Evolutionary conservation across 2,113 vertebrate species (phyloP), one percentile per base, ranked within the genome.

Genomic region (Suncus etruscus): DNA sequence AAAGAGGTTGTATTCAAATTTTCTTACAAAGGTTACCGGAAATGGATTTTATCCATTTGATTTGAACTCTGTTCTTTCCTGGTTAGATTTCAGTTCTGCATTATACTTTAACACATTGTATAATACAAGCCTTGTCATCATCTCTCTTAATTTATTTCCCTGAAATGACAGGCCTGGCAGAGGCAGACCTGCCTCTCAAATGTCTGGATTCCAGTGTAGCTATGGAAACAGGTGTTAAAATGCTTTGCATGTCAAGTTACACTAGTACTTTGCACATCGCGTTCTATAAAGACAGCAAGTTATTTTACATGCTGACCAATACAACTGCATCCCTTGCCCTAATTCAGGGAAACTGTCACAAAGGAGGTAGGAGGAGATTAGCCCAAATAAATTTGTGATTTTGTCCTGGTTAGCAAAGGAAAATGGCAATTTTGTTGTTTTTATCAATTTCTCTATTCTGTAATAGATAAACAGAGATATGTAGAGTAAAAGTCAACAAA

Each of bases 161-260:
- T 97, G 97, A 97, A 98, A 98, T 98, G 97, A 98, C 97, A 98
- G 95, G 89, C 89, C 97, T 98, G 97, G 97, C 95, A 97, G 97
- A 98, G 96, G 96, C 97, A 97, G 96, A 78, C 91, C 97, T 95
- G 97, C 96, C 97, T 97, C 97, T 98, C 97, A 96, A 96, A 98
- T 98, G 96, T 98, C 98, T 98, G 97, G 97, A 98, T 98, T 97
- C 97, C 97, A 94, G 96, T 94, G 98, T 98, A 98, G 96, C 98
- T 98, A 98, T 98, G 98, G 98, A 98, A 98, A 98, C 98, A 98
- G 97, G 97, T 98, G 98, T 98, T 98, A 98, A 98, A 97, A 96
- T 97, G 95, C 97, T 96, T 97, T 96, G 98, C 97, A 98, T 98
- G 98, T 98, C 97, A 98, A 98, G 97, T 98, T 97, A 97, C 96